Conservation (phyloP, 2,113 vertebrate species). For the Chionodraco myersi region DNA sequence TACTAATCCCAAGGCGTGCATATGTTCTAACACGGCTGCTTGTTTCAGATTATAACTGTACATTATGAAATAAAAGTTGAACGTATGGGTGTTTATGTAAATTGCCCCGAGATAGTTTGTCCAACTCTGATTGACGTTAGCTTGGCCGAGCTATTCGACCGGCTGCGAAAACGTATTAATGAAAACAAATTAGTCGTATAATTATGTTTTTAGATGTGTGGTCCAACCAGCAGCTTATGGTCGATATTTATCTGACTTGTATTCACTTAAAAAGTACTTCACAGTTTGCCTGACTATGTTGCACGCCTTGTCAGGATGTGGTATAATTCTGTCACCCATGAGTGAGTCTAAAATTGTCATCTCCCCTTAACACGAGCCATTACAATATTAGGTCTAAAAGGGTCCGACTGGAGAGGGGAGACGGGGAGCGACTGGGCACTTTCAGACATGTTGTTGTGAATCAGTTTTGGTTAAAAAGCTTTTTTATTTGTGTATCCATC, state of each 20-base stretch:
- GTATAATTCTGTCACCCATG: constrained; percentile 61
- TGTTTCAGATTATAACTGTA: constrained; percentile 31
- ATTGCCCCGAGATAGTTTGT: constrained; percentile 30
- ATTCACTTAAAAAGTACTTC: constrained; percentile 35
- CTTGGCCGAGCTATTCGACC: constrained; percentile 16
- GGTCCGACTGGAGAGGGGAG: constrained; percentile 38
- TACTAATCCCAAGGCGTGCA: constrained; percentile 28
- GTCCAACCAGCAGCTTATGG: constrained; percentile 30
- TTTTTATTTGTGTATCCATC: constrained; percentile 67
- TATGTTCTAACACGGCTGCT: constrained; percentile 21
- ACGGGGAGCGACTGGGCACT: constrained; percentile 24
- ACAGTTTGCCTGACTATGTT: constrained; percentile 51
- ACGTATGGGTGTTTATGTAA: constrained; percentile 46
- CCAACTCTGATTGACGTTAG: constrained; percentile 35
- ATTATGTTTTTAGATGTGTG: constrained; percentile 47
- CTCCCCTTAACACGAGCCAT: constrained; percentile 54
- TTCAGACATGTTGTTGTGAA: no score
- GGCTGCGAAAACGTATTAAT: constrained; percentile 48
- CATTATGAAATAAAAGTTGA: constrained; percentile 37
- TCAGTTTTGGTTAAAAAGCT: constrained; percentile 59
- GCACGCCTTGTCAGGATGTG: constrained; percentile 40
- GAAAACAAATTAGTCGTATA: constrained; percentile 51
- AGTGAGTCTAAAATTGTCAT: constrained; percentile 66
- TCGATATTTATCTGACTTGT: constrained; percentile 37
- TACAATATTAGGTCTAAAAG: constrained; percentile 47